Base-by-base conservation (phyloP, 2,113 vertebrate species). In the Apus apus region DNA sequence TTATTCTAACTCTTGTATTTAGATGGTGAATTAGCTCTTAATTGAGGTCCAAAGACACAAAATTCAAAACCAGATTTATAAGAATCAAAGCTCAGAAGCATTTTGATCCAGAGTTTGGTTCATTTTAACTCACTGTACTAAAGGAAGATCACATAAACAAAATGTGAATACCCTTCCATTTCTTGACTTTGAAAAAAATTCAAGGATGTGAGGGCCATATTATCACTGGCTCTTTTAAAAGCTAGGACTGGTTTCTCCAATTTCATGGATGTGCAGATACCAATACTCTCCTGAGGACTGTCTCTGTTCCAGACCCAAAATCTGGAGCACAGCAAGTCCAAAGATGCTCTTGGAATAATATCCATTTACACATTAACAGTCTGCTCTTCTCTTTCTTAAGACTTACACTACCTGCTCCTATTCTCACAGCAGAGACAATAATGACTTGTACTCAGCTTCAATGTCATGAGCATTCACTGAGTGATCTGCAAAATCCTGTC, bases 191-290 rank as follows among this genome's bases (percentile, higher is more conserved):
- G 65, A 78, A 94, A 93, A 57, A 81, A 77, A 94, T 77, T 95
- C 90, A 90, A 7, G 93, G 70, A 72, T 92, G 88, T 58, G 54
- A 58, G 66, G 73, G 54, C 88, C 68, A 29, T 88, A 74, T 84
- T 81, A 46, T 88, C 73, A 90, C 32, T 50, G 50, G 57, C 57
- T 81, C 88, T 89, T 96, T 89, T 93, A 94, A 96, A 89, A 81
- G 73, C 61, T 61, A 81, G 36, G 62, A 40, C 36, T 92, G 65
- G 38, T 85, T 92, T 92, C 92, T 95, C 94, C 88, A 78, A 56
- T 97, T 96, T 96, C 94, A 75, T 94, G 89, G 68, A 80, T 92
- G 53, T 96, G 94, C 90, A 96, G 88, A 92, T 96, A 92, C 80
- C 83, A 96, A 23, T 94, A 68, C 70, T 92, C 94, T 96, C 88